phyloP scores from a whole-genome alignment of 1,140 invertebrate species.

The Aphelinus atriplicis region DNA sequence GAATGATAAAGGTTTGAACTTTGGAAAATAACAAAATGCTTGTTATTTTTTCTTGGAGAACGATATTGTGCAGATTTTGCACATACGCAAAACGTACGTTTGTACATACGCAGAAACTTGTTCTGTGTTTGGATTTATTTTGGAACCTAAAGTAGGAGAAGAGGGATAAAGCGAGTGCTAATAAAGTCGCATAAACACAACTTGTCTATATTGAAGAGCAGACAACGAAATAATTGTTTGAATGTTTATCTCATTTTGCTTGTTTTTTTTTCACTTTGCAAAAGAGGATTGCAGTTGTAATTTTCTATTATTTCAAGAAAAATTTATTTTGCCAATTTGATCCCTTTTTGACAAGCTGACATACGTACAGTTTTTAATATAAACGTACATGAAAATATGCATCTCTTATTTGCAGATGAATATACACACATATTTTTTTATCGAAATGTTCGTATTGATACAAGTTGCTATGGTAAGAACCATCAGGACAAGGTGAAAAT shows the following conservation, averaged over 20 bases:
- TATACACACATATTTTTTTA: background rate
- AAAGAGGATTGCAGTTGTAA: background rate
- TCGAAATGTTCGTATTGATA: background rate
- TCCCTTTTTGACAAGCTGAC: constrained; percentile 29
- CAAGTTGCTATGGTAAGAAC: constrained; percentile 26
- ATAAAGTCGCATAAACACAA: no score
- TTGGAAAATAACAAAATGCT: no score
- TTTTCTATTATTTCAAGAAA: background rate
- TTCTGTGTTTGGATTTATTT: no score
- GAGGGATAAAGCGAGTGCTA: no score
- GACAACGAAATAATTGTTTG: constrained; percentile 6
- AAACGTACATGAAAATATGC: background rate
- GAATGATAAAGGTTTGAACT: no score
- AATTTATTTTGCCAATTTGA: constrained; percentile 9
- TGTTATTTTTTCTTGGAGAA: no score
- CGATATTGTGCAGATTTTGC: no score
- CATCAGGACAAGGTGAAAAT: constrained; percentile 35
- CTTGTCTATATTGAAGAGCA: constrained; percentile 11
- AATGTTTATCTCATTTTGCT: background rate
- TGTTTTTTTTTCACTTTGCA: constrained; percentile 4
- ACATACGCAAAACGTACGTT: no score
- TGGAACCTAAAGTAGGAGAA: no score
- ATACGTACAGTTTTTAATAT: background rate
- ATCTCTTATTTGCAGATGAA: constrained; percentile 29
- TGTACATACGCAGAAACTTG: no score